Evolutionary conservation across 2,888 invertebrate genomes (phyloP), one percentile per base, ranked within the genome.

Genomic region (Xylocampa areola): DNA sequence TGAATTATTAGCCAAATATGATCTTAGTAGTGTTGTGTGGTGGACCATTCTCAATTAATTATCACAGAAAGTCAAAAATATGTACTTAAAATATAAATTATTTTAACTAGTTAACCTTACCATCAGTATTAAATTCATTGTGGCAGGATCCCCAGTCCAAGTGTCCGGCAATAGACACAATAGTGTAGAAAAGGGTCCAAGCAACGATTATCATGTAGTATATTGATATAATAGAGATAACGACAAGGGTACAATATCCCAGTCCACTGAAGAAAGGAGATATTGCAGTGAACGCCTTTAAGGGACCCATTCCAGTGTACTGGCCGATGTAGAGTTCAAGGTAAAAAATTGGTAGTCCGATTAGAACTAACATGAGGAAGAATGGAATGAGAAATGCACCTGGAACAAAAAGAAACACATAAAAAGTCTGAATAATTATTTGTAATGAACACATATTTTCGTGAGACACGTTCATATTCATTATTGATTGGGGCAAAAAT

Each of bases 141-240:
- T 94, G 89, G 79, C 97, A 97, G 8, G 94, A 94, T 36, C 96
- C 96, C 96, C 97, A 97, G 16, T 95, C 95, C 43, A 97, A 87
- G 39, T 94, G 89, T 0, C 94, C 91, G 7, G 94, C 90, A 63
- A 97, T 95, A 0, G 97, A 97, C 1, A 96, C 95, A 45, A 96
- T 95, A 25, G 96, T 96, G 84, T 97, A 97, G 84, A 96, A 97
- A 14, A 96, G 85, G 0, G 96, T 96, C 96, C 97, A 97, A 0
- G 96, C 95, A 36, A 97, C 96, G 61, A 97, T 96, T 29, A 97
- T 95, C 96, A 97, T 97, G 88, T 97, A 97, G 84, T 97, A 97
- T 68, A 97, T 94, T 13, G 96, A 96, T 45, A 97, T 95, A 33
- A 96, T 89, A n/a, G 94, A 94, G 30, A 97, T 96, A 17, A 97